Conservation (phyloP, 2,888 invertebrate species). For the Oxytorus armatus region DNA sequence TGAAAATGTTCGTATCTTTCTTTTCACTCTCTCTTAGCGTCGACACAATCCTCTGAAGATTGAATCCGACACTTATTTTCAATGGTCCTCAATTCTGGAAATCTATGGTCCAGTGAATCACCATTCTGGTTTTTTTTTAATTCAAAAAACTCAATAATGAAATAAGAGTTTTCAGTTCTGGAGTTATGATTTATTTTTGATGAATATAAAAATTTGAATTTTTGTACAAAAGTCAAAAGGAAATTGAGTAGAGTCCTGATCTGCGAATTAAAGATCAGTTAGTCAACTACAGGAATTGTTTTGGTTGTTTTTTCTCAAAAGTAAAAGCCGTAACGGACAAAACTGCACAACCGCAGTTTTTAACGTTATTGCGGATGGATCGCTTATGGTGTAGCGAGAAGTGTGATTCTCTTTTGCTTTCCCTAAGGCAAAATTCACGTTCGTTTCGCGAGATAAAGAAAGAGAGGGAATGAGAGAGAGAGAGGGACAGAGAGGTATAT, state of each 20-base stretch:
- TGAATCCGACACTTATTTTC: conserved; percentile 14
- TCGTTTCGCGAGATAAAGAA: conserved; percentile 61
- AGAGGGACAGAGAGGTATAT: no score
- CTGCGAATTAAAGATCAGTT: no score
- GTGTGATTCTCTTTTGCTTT: conserved; percentile 70
- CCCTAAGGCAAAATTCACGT: conserved; percentile 54
- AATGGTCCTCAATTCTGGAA: background rate
- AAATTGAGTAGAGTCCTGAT: no score
- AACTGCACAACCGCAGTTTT: conserved; percentile 74
- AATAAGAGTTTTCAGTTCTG: background rate
- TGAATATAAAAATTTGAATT: no score
- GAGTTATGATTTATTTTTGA: no score
- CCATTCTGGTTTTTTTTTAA: background rate
- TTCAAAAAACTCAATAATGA: background rate
- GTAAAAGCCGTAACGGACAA: conserved; percentile 13
- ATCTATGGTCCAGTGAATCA: conserved; percentile 10
- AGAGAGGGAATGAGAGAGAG: conserved; percentile 45
- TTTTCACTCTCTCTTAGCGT: conserved; percentile 17
- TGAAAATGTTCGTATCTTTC: conserved; percentile 27
- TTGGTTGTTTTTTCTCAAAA: conserved; percentile 1
- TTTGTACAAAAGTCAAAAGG: no score
- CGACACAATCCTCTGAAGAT: background rate
- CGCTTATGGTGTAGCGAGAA: conserved; percentile 71
- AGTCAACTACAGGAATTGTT: no score
- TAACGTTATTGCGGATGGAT: conserved; percentile 77